Percentiles rank a stretch among this genome's conserved stretches.
Conservation (phyloP, 2,797 vertebrate species). For the Pangasius larnaudii region DNA sequence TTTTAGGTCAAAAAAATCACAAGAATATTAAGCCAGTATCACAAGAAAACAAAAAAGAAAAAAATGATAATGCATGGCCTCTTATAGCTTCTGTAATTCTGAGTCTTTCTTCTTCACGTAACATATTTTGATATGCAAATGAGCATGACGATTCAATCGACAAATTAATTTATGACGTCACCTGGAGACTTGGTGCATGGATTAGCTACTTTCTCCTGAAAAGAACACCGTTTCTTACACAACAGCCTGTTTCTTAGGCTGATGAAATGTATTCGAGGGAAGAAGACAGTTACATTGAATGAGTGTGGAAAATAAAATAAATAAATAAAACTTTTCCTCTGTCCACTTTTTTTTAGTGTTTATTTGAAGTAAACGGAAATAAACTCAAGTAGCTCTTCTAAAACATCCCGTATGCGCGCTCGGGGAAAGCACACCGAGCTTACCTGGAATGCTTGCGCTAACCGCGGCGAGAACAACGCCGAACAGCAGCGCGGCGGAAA, state of each 20-base stretch:
- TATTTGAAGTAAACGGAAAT: not conserved
- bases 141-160: not conserved
- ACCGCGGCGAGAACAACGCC: constrained; percentile 48
- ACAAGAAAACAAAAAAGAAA: too few relatives aligned
- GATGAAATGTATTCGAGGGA: not conserved
- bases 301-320: not conserved
- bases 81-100: too few relatives aligned
- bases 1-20: too few relatives aligned
- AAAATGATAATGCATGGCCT: too few relatives aligned
- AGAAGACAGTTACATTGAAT: too few relatives aligned
- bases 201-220: not conserved
- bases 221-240: not conserved
- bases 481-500: constrained; percentile 62
- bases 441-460: constrained; percentile 69
- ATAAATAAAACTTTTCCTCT: not conserved
- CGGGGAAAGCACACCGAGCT: not conserved
- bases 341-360: too few relatives aligned
- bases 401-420: not conserved
- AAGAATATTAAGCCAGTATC: too few relatives aligned
- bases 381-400: not conserved
- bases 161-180: not conserved
- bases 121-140: not conserved
- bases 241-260: not conserved
- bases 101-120: not conserved
- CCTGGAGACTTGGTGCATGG: too few relatives aligned